Base-by-base conservation (phyloP, 1,140 invertebrate species). In the Oedothorax gibbosus region DNA sequence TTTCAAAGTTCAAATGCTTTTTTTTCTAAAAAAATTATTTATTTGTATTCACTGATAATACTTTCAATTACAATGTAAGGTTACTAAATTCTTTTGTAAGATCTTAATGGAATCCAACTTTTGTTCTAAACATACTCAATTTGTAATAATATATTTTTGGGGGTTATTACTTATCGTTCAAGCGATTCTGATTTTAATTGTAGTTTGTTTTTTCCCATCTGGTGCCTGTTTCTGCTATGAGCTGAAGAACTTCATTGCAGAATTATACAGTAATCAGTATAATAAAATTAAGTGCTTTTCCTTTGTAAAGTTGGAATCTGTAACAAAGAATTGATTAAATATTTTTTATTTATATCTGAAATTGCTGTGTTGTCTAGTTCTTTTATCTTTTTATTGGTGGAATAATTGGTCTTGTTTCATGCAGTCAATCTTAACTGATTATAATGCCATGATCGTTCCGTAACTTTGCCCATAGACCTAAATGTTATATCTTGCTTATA, bases 281-380 rank as follows among this genome's bases (percentile, higher is more conserved):
- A 60, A 72, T 51, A 62, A 15, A 18, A 53, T 78, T 51, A 72
- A 69, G 35, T 72, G 56, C 69, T 78, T 83, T 75, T 75, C 49
- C 71, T 75, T 75, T 83, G 81, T 83, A 76, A 83, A 66, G 62
- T 83, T 64, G 71, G 72, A 83, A 83, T 75, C 69, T 83, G 72
- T 83, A 83, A 65, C 62, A 75, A 83, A 83, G 79, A 79, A 82
- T 82, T 82, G 81, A 83, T 83, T 83, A 83, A 83, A 83, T 83
- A 83, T 83, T 83, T 83, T 83, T 83, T 83, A 83, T 83, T 83
- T 83, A 83, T 83, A 83, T 83, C 69, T 51, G n/a, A 71, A 35
- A 35, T 35, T 35, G 35, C 35, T 18, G 10, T 71, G 69, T 51
- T 71, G 49, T 53, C 51, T n/a, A n/a, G n/a, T n/a, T n/a, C n/a